Percentiles rank a stretch among this genome's conserved stretches.
phyloP scores from a whole-genome alignment of 2,888 invertebrate species.

The Sarcophaga subvicina region DNA sequence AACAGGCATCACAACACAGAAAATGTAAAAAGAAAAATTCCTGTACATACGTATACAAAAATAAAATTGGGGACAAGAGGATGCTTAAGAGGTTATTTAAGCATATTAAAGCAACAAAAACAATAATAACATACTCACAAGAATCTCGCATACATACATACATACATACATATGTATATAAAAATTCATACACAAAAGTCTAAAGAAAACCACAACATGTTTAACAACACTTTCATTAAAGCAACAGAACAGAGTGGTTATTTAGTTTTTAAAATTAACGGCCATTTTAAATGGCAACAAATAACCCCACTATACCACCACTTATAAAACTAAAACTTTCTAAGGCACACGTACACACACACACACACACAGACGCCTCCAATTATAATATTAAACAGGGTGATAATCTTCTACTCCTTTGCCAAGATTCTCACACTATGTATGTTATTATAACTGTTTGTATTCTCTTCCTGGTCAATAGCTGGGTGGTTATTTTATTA shows the following conservation, averaged over 20 bases:
- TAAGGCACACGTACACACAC: background rate
- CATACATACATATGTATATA: background rate
- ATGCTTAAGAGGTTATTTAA: slow-evolving; percentile 55
- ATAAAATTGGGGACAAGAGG: slow-evolving; percentile 57
- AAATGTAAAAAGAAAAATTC: slow-evolving; percentile 4
- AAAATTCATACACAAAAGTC: background rate
- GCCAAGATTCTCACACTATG: background rate
- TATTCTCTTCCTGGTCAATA: slow-evolving; percentile 27
- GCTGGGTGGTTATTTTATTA: slow-evolving; percentile 50
- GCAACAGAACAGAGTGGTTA: background rate
- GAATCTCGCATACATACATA: background rate
- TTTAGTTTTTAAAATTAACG: background rate
- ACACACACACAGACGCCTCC: background rate
- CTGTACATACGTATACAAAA: background rate
- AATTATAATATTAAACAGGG: background rate
- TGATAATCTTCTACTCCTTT: background rate
- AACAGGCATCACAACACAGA: background rate
- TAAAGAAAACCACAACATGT: background rate
- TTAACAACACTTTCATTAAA: background rate
- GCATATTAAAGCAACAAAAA: slow-evolving; percentile 47
- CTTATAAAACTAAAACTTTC: background rate
- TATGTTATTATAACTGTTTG: background rate
- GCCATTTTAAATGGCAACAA: background rate
- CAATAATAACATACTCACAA: slow-evolving; percentile 28
- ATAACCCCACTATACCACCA: background rate